These are phyloP conservation scores for Podarcis lilfordi DNA, from an alignment of 2,797 vertebrate genomes.

Conservation along the genomic window DNA sequence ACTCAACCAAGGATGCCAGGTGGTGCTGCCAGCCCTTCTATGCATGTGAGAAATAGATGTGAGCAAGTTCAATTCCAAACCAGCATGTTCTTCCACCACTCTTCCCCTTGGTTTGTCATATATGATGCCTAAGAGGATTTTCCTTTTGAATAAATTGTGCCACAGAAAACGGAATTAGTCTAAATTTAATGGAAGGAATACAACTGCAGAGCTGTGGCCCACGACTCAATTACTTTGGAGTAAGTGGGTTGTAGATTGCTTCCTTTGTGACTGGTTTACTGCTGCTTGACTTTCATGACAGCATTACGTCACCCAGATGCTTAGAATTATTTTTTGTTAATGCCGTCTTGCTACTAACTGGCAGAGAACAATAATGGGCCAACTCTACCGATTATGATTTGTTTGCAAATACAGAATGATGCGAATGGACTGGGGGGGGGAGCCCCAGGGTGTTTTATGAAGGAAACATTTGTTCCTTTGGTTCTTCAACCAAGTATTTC, in stretches of 20 bases:
- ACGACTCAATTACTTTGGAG: not conserved
- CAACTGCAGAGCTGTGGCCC: not conserved
- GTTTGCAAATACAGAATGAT: slow-evolving; percentile 32
- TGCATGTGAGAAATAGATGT: not conserved
- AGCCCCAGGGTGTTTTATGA: slow-evolving; percentile 10
- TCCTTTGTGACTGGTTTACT: slow-evolving; percentile 2
- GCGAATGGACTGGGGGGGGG: slow-evolving; percentile 8
- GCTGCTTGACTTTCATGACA: not conserved
- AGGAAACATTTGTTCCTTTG: slow-evolving; percentile 22
- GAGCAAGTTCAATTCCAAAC: slow-evolving; percentile 29
- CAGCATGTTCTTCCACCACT: not conserved
- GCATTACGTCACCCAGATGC: not conserved
- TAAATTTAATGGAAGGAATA: not conserved
- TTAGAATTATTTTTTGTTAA: not conserved
- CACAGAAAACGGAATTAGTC: not conserved
- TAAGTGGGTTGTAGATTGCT: slow-evolving; percentile 13
- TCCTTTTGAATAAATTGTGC: not conserved
- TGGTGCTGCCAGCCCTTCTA: not conserved
- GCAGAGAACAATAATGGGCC: not conserved
- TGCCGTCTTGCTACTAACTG: slow-evolving; percentile 22
- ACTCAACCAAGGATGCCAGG: not conserved
- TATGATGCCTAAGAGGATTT: not conserved
- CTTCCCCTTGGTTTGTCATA: slow-evolving; percentile 4
- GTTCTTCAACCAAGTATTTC: not conserved
- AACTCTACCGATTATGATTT: slow-evolving; percentile 22